Evolutionary conservation across 1,140 invertebrate species (phyloP), one percentile per base, ranked within the genome.

Genomic region (Drosophila bocqueti): DNA sequence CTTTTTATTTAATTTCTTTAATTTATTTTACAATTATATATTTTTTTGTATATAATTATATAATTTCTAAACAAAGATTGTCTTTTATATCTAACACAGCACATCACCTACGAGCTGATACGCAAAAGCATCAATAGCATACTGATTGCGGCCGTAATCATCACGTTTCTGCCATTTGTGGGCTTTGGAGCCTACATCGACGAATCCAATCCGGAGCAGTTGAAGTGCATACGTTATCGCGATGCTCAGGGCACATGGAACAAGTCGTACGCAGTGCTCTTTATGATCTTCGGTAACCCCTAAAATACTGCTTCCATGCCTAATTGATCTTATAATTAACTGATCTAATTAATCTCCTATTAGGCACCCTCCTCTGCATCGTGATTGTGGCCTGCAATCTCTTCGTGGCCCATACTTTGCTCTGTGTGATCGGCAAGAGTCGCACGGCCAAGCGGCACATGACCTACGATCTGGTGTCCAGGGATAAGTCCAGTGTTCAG

Each of bases 311-410:
- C n/a, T n/a, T n/a, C n/a, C n/a, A n/a, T n/a, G n/a, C n/a, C n/a
- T n/a, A n/a, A n/a, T n/a, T n/a, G n/a, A n/a, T n/a, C n/a, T n/a
- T n/a, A n/a, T n/a, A n/a, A n/a, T n/a, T n/a, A n/a, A n/a, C n/a
- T n/a, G n/a, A n/a, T n/a, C n/a, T n/a, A n/a, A n/a, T n/a, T n/a
- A n/a, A n/a, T n/a, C n/a, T n/a, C n/a, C n/a, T n/a, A n/a, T n/a
- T 4, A 97, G 97, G 97, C 21, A 95, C 95, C 0, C 77, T 95
- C 8, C 94, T 97, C 10, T 97, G 96, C 85, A 71, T 95, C 2
- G 95, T 96, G 46, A 96, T 98, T 76, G 96, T 97, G 4, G 95
- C 95, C 90, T 97, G 96, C 92, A 97, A 98, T 92, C 87, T 97
- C 50, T 95, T 96, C 4, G 97, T 98, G n/a, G 96, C 96, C 40